Percentiles rank a stretch among this genome's conserved stretches.
Conservation (phyloP, 23 tunicate genomes). For the Trididemnum miniatum region DNA sequence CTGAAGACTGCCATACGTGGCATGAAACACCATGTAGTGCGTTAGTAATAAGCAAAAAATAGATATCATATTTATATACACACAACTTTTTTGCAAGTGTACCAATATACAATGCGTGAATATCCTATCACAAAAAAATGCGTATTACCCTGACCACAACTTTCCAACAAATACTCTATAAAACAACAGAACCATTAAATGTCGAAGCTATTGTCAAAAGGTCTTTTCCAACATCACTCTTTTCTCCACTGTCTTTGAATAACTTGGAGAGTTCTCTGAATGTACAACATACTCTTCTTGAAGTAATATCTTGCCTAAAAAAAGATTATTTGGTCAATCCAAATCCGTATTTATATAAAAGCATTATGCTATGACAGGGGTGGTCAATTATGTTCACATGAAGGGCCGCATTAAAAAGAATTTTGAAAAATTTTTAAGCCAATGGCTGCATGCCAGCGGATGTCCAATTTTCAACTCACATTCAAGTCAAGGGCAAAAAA, state of each 20-base stretch:
- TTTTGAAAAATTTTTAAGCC: no score
- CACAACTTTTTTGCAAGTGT: no score
- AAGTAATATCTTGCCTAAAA: conserved; percentile 65
- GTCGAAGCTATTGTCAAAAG: conserved; percentile 59
- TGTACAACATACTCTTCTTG: conserved; percentile 80
- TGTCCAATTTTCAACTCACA: no score
- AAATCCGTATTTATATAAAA: neutral
- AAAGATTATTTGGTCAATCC: neutral
- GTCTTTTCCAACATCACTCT: conserved; percentile 31
- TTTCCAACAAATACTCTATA: conserved; percentile 16
- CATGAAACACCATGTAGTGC: no score
- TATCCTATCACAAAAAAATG: neutral
- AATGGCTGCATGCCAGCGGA: no score
- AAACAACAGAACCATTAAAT: conserved; percentile 67
- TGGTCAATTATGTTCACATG: no score
- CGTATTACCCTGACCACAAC: no score
- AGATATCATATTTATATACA: no score
- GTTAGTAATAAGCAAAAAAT: no score
- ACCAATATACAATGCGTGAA: neutral
- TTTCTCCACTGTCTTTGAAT: conserved; percentile 48
- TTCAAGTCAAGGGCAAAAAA: no score
- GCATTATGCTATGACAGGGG: neutral
- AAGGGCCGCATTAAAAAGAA: no score
- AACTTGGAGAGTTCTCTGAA: conserved; percentile 78
- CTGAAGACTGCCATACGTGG: no score